A percentile compares a stretch with the other conserved stretches of the same genome.
Conservation (phyloP, 2,797 vertebrate species). For the Lagodon rhomboides region DNA sequence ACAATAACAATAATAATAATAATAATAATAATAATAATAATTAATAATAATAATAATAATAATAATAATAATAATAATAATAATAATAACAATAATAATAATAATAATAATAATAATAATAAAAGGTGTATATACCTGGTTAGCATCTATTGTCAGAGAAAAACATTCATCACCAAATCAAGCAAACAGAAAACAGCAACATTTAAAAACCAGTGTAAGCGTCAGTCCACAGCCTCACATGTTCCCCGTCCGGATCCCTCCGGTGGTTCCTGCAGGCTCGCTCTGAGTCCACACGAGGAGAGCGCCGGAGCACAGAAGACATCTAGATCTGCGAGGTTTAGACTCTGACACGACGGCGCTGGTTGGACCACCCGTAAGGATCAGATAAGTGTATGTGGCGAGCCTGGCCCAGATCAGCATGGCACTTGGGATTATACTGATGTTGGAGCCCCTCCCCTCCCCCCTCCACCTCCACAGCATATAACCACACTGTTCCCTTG, state of each 20-base stretch:
- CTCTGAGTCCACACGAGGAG: conserved; percentile 49
- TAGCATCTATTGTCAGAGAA: not conserved
- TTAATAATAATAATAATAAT: too few relatives aligned
- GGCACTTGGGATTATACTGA: conserved; percentile 84
- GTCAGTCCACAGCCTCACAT: conserved; percentile 54
- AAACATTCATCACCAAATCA: conserved; percentile 48
- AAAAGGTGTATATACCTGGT: not conserved
- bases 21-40: too few relatives aligned
- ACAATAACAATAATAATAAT: too few relatives aligned
- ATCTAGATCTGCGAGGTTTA: conserved; percentile 60
- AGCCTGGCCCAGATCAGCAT: conserved; percentile 84
- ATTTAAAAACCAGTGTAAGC: conserved; percentile 48
- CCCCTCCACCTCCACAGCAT: conserved; percentile 26
- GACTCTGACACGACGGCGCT: conserved; percentile 37
- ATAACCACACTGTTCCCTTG: conserved; percentile 79
- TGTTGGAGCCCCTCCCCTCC: conserved; percentile 50
- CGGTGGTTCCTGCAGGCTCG: conserved; percentile 54
- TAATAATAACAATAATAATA: too few relatives aligned
- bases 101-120: too few relatives aligned
- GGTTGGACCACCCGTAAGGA: conserved; percentile 83
- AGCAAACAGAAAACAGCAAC: conserved; percentile 62
- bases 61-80: too few relatives aligned
- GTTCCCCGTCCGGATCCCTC: conserved; percentile 54
- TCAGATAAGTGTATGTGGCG: conserved; percentile 83
- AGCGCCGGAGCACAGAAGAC: conserved; percentile 48